These are phyloP conservation scores for Bombus confusus DNA, from an alignment of 1,140 invertebrate species.

Conservation along the genomic window DNA sequence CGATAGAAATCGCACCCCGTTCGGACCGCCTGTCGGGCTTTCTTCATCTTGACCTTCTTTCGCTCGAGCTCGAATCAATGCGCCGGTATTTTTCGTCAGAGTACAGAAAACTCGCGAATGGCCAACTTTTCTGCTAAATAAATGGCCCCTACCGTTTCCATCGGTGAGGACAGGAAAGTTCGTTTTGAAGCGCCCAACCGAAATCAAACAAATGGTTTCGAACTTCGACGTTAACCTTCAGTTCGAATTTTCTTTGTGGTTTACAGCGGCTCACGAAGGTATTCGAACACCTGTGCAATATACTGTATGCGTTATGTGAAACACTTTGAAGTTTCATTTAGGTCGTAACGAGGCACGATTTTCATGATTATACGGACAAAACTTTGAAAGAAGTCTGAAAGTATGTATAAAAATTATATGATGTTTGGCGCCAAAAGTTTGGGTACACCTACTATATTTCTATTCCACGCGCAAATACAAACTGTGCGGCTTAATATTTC, in stretches of 20 bases:
- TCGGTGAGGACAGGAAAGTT: neutral
- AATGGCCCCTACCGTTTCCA: neutral
- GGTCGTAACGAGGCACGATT: too few relatives aligned
- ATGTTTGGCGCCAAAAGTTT: too few relatives aligned
- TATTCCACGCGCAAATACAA: too few relatives aligned
- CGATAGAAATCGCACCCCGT: slow-evolving; percentile 47
- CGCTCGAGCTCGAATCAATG: neutral
- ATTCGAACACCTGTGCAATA: too few relatives aligned
- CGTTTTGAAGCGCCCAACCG: too few relatives aligned
- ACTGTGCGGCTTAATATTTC: too few relatives aligned
- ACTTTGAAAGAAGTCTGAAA: too few relatives aligned
- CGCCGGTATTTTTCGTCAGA: slow-evolving; percentile 4
- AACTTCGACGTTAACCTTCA: neutral
- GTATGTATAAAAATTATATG: too few relatives aligned
- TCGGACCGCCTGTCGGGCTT: slow-evolving; percentile 36
- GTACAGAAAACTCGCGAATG: neutral
- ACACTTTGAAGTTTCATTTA: too few relatives aligned
- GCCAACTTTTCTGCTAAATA: slow-evolving; percentile 32
- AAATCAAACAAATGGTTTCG: neutral
- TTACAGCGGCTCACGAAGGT: neutral
- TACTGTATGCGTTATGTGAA: too few relatives aligned
- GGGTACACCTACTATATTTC: too few relatives aligned
- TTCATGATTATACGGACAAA: too few relatives aligned
- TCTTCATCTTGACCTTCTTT: slow-evolving; percentile 63
- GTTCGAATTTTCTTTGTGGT: neutral